Base-by-base conservation (phyloP, 2,888 invertebrate species). In the Drosophila helvetica region DNA sequence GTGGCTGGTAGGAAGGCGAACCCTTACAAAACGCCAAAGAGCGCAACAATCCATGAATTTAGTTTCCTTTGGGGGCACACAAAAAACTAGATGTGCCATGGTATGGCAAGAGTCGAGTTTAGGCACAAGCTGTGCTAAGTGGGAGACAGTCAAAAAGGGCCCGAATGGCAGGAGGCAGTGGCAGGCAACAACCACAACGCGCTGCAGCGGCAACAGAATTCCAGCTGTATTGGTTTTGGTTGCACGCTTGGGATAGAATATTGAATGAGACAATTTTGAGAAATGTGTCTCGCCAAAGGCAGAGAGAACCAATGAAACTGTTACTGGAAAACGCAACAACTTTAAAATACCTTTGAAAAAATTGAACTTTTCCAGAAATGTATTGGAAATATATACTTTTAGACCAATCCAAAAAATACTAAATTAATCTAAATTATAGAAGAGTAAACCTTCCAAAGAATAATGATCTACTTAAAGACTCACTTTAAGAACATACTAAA, bases 1-100 rank as follows among this genome's bases (percentile, higher is more conserved):
- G 60, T 75, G 50, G 61, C 67, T 55, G 55, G 65, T 66, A 55
- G 47, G n/a, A 54, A 42, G 63, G 71, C 81, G 54, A 78, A 62
- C 78, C 58, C 83, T 78, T 42, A 69, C 58, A 54, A 83, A 81
- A 80, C 74, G 76, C 81, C 80, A 80, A 78, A 78, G 85, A 87
- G 85, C 77, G 83, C 82, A 87, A 82, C 82, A 83, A 87, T 83
- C 86, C 82, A 85, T 88, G 86, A 87, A 74, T 83, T 83, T 82
- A 87, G 88, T 87, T 83, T 86, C 74, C 83, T 70, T 87, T 74
- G 79, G 86, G 82, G 82, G 72, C 57, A 66, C 65, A 65, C 62
- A 79, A 81, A 86, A 83, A 81, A 86, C 84, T 80, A 81, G 86
- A 80, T 75, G 78, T 74, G 55, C 69, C 62, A 60, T 43, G 54